Conservation (phyloP, 2,888 invertebrate genomes). For the Trypoxylon attenuatum region DNA sequence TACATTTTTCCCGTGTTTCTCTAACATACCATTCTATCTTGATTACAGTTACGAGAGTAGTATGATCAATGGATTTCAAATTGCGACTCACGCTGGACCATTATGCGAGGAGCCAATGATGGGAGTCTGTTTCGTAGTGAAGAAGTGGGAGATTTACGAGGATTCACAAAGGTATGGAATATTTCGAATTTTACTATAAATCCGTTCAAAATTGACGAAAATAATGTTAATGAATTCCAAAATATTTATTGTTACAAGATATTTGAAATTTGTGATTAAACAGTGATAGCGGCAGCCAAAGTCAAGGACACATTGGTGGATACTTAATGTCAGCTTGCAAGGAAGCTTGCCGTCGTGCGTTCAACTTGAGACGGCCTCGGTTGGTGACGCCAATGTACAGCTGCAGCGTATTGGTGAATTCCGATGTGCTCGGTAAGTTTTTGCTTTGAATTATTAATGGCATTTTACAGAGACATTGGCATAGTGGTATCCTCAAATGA, state of each 20-base stretch:
- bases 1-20: no score
- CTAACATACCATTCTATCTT: background rate
- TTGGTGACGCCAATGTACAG: conserved; percentile 97
- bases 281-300: conserved; percentile 63
- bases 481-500: no score
- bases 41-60: conserved; percentile 79
- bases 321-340: conserved; percentile 94
- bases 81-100: conserved; percentile 92
- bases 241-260: background rate
- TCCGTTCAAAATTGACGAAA: no score
- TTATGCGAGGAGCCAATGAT: conserved; percentile 98
- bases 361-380: conserved; percentile 91
- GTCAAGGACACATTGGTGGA: conserved; percentile 79
- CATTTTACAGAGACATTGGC: no score
- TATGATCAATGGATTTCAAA: conserved; percentile 90
- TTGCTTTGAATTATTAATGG: background rate
- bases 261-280: conserved; percentile 3
- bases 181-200: no score
- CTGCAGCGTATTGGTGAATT: conserved; percentile 87
- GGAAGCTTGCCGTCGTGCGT: conserved; percentile 90
- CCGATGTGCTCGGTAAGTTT: conserved; percentile 85
- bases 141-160: conserved; percentile 81
- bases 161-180: conserved; percentile 57
- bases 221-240: no score
- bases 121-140: conserved; percentile 93